Evolutionary conservation across 2,113 vertebrate genomes (phyloP).

Genomic region (Fulica atra): DNA sequence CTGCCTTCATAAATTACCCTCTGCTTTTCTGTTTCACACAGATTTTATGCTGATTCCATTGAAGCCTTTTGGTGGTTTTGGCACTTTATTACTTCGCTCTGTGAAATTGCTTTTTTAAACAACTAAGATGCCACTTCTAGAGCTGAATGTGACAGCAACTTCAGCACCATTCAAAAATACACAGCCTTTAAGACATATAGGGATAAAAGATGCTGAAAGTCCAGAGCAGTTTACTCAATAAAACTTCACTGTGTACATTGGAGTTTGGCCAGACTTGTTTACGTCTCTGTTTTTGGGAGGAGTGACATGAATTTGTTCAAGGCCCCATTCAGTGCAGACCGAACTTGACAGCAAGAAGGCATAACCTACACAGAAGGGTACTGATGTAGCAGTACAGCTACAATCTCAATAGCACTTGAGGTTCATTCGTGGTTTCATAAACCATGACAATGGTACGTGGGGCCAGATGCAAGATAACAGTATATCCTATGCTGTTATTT

Average conservation of each 20-base stretch:
- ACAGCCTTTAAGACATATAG: neutral
- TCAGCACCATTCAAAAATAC: neutral
- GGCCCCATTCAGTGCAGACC: neutral
- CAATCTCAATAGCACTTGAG: neutral
- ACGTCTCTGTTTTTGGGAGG: neutral
- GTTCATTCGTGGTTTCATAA: neutral
- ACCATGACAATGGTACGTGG: neutral
- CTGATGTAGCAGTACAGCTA: neutral
- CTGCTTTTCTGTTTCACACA: neutral
- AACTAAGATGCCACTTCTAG: neutral
- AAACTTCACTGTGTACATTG: neutral
- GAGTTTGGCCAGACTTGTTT: neutral
- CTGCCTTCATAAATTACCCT: conserved; percentile 10
- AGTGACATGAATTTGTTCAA: neutral
- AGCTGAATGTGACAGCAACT: neutral
- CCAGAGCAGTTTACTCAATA: neutral
- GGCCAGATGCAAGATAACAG: neutral
- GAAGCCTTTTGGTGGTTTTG: neutral
- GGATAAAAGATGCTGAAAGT: neutral
- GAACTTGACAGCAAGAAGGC: neutral
- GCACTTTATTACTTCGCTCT: neutral
- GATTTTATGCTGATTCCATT: neutral
- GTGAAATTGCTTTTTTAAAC: neutral
- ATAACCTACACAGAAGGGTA: neutral
- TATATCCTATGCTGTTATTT: neutral